A percentile compares a stretch with the other conserved stretches of the same genome.
phyloP scores from a whole-genome alignment of 2,113 vertebrate species.

The Caretta caretta region DNA sequence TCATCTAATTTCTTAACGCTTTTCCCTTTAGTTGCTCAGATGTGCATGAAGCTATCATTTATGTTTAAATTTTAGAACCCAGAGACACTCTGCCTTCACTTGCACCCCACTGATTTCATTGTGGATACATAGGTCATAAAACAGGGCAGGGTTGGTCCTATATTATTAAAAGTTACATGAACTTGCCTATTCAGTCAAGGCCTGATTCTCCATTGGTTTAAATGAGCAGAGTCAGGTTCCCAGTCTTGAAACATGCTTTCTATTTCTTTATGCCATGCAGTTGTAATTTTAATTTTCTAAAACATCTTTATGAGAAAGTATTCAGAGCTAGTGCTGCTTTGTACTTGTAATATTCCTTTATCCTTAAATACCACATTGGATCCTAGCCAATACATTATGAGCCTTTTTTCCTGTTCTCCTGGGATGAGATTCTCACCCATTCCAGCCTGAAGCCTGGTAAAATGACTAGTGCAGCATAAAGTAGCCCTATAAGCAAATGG shows the following conservation, averaged over 20 bases:
- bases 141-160: not conserved
- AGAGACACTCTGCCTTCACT: not conserved
- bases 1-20: not conserved
- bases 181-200: not conserved
- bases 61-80: not conserved
- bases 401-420: not conserved
- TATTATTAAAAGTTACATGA: not conserved
- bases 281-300: not conserved
- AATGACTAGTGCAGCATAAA: not conserved
- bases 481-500: not conserved
- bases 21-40: not conserved
- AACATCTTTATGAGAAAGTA: not conserved
- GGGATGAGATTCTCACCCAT: not conserved
- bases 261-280: not conserved
- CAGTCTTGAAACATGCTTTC: not conserved
- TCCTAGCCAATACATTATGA: not conserved
- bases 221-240: not conserved
- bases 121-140: not conserved
- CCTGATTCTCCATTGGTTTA: not conserved
- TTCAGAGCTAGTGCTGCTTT: not conserved
- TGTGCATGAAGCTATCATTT: not conserved
- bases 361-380: not conserved
- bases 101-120: not conserved
- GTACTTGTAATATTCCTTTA: not conserved
- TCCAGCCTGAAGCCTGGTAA: not conserved